Conservation (phyloP, 2,797 vertebrate genomes). For the Sebastes ruberrimus region DNA sequence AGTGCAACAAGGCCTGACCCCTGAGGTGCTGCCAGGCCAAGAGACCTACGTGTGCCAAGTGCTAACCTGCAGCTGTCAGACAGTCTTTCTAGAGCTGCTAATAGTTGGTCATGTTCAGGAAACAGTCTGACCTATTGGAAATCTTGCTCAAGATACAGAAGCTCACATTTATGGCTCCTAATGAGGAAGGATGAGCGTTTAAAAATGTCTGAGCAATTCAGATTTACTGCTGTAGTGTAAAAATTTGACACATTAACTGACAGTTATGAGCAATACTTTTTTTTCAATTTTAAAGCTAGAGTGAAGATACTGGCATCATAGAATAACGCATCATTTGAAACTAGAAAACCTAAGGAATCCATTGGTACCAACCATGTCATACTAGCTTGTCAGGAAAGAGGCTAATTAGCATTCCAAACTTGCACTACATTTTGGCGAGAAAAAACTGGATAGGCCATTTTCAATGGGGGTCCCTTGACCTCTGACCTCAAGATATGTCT, state of each 20-base stretch:
- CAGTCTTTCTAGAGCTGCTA: constrained; percentile 4
- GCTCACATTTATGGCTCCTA: not conserved
- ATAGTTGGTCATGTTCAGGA: constrained; percentile 13
- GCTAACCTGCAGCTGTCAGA: constrained; percentile 46
- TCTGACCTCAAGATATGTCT: too few relatives aligned
- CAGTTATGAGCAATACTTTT: not conserved
- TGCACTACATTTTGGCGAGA: too few relatives aligned
- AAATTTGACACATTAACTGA: not conserved
- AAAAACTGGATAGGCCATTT: too few relatives aligned
- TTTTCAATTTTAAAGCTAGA: too few relatives aligned
- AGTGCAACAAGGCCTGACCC: constrained; percentile 62
- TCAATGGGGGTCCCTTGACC: too few relatives aligned
- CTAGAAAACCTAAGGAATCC: too few relatives aligned
- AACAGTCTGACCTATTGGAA: not conserved
- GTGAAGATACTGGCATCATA: too few relatives aligned
- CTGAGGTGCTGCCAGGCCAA: constrained; percentile 45
- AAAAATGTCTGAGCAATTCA: not conserved
- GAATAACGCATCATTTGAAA: too few relatives aligned
- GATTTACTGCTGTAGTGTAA: not conserved
- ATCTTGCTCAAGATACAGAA: not conserved
- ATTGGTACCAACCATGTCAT: too few relatives aligned
- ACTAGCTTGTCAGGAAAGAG: too few relatives aligned
- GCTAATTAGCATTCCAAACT: too few relatives aligned
- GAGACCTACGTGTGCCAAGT: constrained; percentile 32
- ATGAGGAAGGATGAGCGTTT: not conserved